A percentile compares a stretch with the other conserved stretches of the same genome.
Conservation (phyloP, 2,113 vertebrate genomes). For the Carassius carassius region DNA sequence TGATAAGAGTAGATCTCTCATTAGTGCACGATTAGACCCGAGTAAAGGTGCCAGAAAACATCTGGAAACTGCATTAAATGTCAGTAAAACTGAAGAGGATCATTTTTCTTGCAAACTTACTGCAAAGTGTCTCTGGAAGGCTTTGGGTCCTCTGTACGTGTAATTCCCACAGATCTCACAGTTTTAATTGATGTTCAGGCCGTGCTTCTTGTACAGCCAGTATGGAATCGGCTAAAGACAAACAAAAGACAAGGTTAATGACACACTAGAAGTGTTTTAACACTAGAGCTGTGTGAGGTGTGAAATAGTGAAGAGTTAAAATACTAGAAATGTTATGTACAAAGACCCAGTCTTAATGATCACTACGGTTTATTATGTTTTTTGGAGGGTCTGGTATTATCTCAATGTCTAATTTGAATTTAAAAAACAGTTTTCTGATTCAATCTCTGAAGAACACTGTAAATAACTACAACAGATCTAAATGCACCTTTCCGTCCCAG, state of each 20-base stretch:
- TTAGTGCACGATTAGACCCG: background rate
- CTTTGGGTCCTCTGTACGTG: constrained; percentile 96
- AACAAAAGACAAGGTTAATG: background rate
- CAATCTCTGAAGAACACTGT: too few relatives aligned
- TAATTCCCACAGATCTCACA: constrained; percentile 99
- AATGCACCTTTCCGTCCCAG: constrained; percentile 93
- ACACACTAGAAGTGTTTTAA: background rate
- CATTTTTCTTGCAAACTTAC: constrained; percentile 66
- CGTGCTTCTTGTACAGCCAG: constrained; percentile 96
- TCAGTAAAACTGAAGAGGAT: background rate
- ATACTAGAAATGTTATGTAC: background rate
- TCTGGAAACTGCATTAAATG: background rate
- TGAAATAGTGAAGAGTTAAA: too few relatives aligned
- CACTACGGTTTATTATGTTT: background rate
- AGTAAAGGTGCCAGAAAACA: background rate
- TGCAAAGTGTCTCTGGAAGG: constrained; percentile 95
- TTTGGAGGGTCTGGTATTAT: background rate
- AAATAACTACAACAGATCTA: background rate
- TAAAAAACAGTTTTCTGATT: too few relatives aligned
- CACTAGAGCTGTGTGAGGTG: background rate
- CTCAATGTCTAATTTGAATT: background rate
- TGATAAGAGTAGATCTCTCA: background rate
- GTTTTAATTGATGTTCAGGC: constrained; percentile 98
- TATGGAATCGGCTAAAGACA: constrained; percentile 89
- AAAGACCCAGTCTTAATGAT: background rate